Base-by-base conservation (phyloP, 1,140 invertebrate genomes). In the Pygmarrhopalites habei region DNA sequence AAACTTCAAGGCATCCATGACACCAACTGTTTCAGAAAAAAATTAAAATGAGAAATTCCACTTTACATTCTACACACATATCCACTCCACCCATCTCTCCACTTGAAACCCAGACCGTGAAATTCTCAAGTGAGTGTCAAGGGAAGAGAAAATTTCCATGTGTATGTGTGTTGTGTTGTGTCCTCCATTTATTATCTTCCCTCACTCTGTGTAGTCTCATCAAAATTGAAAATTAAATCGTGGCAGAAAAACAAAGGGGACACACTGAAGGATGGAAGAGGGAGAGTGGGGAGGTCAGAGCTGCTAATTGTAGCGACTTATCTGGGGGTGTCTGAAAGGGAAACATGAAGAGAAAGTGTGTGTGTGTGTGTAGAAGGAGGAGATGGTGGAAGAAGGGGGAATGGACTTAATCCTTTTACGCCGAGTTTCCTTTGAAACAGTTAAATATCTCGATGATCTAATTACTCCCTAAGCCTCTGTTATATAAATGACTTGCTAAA, bases 391-490 rank as follows among this genome's bases (percentile, higher is more conserved):
- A 30, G 5, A 19, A 10, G 14, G 28, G 51, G 32, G 49, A 57
- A 64, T 58, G 21, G 55, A 64, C 60, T 56, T 67, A 63, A 67
- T 67, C 65, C 65, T 67, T 67, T 67, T 67, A 58, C 52, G 47
- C 41, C 32, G 56, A 51, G 47, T 63, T 63, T 63, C 65, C 61
- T 64, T 67, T 67, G 65, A 67, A 60, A 67, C 61, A 67, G 62
- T 67, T 61, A 67, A 63, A 63, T 67, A 67, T 67, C 65, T 67
- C 65, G 58, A 60, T 67, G 60, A 67, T 67, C 65, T 67, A 67
- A 67, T 67, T 67, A 67, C 65, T 57, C 60, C 58, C 61, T 67
- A 49, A 67, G 65, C 56, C 62, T n/a, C n/a, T 55, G 58, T 66
- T 64, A 53, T n/a, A n/a, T 58, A 64, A 64, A 64, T 64, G 57